Percentiles rank a stretch among this genome's conserved stretches.
Conservation (phyloP, 2,113 vertebrate genomes). For the Atractosteus spatula region DNA sequence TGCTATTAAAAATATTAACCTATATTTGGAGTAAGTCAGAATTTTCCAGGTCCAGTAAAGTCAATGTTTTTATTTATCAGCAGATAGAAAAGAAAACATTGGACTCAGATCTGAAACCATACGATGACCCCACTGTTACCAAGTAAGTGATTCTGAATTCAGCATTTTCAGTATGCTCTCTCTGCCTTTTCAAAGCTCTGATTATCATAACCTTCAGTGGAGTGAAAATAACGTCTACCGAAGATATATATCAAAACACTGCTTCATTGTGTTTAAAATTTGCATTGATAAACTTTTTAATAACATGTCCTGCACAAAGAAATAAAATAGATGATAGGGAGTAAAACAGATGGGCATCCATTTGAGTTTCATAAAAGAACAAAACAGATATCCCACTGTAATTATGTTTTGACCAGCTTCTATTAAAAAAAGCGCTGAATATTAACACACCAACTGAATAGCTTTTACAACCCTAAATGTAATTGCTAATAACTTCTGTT, state of each 20-base stretch:
- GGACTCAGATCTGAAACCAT: too few species aligned
- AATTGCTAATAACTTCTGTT: slow-evolving; percentile 24
- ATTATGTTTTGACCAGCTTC: slow-evolving; percentile 18
- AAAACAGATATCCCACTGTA: slow-evolving; percentile 22
- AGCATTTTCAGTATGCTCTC: background rate
- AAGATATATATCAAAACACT: background rate
- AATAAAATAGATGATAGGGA: slow-evolving; percentile 20
- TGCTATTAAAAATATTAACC: too few species aligned
- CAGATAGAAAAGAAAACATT: too few species aligned
- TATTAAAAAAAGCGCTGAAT: slow-evolving; percentile 18
- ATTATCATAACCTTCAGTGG: background rate
- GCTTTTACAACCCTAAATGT: slow-evolving; percentile 15
- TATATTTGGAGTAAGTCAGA: too few species aligned
- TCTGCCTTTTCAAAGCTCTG: background rate
- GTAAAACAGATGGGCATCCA: slow-evolving; percentile 16
- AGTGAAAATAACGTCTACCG: background rate
- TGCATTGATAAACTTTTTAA: slow-evolving; percentile 23
- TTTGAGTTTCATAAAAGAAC: slow-evolving; percentile 20
- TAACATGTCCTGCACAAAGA: slow-evolving; percentile 16
- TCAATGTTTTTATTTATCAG: too few species aligned
- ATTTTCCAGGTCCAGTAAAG: too few species aligned
- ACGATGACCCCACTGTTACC: too few species aligned
- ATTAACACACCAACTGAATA: slow-evolving; percentile 14
- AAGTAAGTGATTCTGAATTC: too few species aligned
- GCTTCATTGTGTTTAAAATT: slow-evolving; percentile 20